Percentiles rank a stretch among this genome's conserved stretches.
Conservation (phyloP, 2,797 vertebrate genomes). For the Lemur catta region DNA sequence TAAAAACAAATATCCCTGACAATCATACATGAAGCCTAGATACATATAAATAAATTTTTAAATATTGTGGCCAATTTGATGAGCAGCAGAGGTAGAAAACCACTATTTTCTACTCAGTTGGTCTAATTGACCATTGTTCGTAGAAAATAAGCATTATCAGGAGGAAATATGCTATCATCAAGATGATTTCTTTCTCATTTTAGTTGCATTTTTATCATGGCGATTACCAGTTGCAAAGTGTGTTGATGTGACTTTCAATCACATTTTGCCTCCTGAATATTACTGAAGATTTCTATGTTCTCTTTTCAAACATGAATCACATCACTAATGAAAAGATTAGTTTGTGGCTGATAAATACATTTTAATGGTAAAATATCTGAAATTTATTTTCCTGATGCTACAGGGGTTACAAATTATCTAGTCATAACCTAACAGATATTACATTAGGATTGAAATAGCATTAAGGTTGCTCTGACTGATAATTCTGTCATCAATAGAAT, state of each 20-base stretch:
- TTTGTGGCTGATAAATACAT: conserved; percentile 53
- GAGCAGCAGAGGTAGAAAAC: background rate
- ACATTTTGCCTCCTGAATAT: conserved; percentile 39
- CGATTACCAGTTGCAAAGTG: conserved; percentile 33
- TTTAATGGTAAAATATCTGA: conserved; percentile 64
- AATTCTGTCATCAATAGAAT: conserved; percentile 67
- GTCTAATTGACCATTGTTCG: conserved; percentile 37
- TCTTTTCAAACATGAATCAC: conserved; percentile 53
- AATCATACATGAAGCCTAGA: background rate
- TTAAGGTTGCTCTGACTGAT: conserved; percentile 54
- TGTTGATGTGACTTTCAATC: conserved; percentile 58
- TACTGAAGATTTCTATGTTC: conserved; percentile 55
- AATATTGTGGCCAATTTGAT: background rate
- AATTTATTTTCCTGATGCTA: conserved; percentile 59
- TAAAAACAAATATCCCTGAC: background rate
- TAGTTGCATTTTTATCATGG: conserved; percentile 17
- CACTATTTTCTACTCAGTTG: background rate
- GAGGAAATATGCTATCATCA: conserved; percentile 41
- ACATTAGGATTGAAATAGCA: conserved; percentile 53
- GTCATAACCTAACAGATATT: conserved; percentile 58
- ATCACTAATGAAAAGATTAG: conserved; percentile 70
- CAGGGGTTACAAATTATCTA: conserved; percentile 62
- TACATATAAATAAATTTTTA: background rate
- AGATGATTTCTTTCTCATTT: conserved; percentile 57
- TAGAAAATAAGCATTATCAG: conserved; percentile 53